phyloP scores from a whole-genome alignment of 2,888 invertebrate species.

The Metacarcinus magister region DNA sequence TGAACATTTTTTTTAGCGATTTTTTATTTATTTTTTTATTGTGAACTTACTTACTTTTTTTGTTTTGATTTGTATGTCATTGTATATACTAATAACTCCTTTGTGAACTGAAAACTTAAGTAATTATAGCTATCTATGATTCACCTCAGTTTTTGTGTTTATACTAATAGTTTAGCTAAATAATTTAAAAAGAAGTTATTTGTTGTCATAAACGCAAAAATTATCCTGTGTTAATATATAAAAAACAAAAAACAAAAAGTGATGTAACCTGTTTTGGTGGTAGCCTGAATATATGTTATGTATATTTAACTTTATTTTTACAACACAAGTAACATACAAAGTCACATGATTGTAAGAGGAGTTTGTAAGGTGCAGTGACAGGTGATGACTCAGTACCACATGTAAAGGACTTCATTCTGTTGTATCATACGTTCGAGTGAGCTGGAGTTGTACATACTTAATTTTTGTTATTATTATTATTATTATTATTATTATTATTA shows the following conservation, averaged over 20 bases:
- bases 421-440: background rate
- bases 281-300: background rate
- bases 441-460: background rate
- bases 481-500: too few species aligned
- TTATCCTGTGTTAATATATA: background rate
- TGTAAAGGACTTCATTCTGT: background rate
- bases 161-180: background rate
- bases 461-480: too few species aligned
- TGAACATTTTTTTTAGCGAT: background rate
- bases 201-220: background rate
- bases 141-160: background rate
- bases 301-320: background rate
- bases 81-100: constrained; percentile 29
- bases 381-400: background rate
- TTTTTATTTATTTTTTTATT: background rate
- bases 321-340: background rate
- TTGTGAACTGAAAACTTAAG: background rate
- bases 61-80: background rate
- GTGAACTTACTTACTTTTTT: background rate
- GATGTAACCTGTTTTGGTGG: background rate
- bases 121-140: background rate
- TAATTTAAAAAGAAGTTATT: background rate
- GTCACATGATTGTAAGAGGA: background rate
- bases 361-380: background rate
- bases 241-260: background rate